A percentile compares a stretch with the other conserved stretches of the same genome.
Evolutionary conservation across 2,797 vertebrate genomes (phyloP).

Genomic region (Gallinago stenura): DNA sequence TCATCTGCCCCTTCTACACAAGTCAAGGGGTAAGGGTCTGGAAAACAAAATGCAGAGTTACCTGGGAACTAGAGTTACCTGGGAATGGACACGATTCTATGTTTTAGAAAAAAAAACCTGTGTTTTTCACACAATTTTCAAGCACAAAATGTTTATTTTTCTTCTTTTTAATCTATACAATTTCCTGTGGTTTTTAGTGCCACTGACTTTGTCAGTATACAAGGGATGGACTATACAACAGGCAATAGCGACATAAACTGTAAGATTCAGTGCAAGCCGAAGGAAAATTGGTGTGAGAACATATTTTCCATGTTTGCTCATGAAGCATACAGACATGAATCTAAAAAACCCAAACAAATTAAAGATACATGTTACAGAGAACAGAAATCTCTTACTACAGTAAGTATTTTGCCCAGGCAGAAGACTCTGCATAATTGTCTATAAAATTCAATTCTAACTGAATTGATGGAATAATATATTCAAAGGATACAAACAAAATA

Average conservation of each 20-base stretch:
- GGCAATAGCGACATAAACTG: conserved; percentile 82
- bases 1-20: neutral
- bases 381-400: conserved; percentile 91
- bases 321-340: conserved; percentile 78
- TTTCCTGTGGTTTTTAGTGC: conserved; percentile 85
- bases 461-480: conserved; percentile 88
- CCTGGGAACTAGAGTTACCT: neutral
- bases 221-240: conserved; percentile 82
- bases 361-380: conserved; percentile 85
- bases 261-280: conserved; percentile 78
- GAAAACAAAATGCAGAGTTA: neutral
- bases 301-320: conserved; percentile 80
- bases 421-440: conserved; percentile 87
- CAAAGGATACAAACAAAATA: conserved; percentile 81
- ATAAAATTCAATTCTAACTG: conserved; percentile 90
- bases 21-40: neutral
- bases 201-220: conserved; percentile 83
- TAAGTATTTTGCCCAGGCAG: conserved; percentile 86
- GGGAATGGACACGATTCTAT: neutral
- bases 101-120: neutral
- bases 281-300: conserved; percentile 70
- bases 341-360: conserved; percentile 79
- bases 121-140: conserved; percentile 80
- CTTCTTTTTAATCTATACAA: conserved; percentile 88
- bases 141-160: conserved; percentile 98